phyloP scores from a whole-genome alignment of 2,888 invertebrate genomes.

The Lissonota sp. region DNA sequence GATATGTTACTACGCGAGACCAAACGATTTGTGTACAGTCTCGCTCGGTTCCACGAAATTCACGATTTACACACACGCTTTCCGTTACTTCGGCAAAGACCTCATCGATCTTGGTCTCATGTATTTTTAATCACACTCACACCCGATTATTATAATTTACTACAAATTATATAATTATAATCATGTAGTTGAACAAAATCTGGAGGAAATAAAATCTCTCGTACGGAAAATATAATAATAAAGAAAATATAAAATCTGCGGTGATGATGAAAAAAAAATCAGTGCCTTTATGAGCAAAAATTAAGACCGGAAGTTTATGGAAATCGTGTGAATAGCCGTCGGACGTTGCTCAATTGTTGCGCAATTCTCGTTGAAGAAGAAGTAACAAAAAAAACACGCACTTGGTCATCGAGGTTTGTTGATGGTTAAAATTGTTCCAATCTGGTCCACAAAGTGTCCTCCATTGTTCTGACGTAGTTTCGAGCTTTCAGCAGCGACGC shows the following conservation, averaged over 20 bases:
- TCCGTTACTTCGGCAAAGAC: constrained; percentile 74
- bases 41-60: constrained; percentile 82
- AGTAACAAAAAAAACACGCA: constrained; percentile 2
- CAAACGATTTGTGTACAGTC: constrained; percentile 84
- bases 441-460: not conserved
- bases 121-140: constrained; percentile 62
- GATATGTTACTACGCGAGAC: constrained; percentile 85
- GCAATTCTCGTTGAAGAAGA: constrained; percentile 14
- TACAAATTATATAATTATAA: no score
- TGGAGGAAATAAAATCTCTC: not conserved
- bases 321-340: constrained; percentile 14
- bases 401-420: not conserved
- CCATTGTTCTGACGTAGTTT: constrained; percentile 11
- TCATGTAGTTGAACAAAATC: no score
- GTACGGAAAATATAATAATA: constrained; percentile 1
- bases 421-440: not conserved
- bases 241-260: not conserved
- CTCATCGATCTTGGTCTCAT: constrained; percentile 75
- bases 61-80: constrained; percentile 79
- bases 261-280: constrained; percentile 25
- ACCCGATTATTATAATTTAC: no score
- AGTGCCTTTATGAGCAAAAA: constrained; percentile 1
- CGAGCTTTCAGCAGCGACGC: constrained; percentile 59
- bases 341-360: constrained; percentile 23
- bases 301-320: constrained; percentile 32